phyloP scores from a whole-genome alignment of 1,140 invertebrate genomes.

The Microplitis demolitor region DNA sequence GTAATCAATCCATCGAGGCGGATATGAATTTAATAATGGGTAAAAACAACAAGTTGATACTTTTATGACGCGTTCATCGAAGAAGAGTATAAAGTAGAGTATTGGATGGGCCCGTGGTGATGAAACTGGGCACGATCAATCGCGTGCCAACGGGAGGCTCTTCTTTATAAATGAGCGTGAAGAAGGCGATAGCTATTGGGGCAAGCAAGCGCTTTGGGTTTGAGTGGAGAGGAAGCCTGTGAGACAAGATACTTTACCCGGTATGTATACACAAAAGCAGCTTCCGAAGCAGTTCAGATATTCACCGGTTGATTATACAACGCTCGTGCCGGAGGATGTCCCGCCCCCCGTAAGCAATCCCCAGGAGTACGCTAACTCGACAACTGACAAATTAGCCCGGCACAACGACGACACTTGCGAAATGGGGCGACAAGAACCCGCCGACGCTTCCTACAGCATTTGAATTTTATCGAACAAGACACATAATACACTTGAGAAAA shows the following conservation, averaged over 20 bases:
- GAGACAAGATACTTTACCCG: constrained; percentile 30
- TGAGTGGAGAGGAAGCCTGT: neutral
- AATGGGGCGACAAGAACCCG: constrained; percentile 59
- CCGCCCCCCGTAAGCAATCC: constrained; percentile 45
- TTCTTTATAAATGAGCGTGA: constrained; percentile 60
- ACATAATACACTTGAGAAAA: constrained; percentile 7
- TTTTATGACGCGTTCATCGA: neutral
- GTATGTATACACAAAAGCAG: constrained; percentile 33
- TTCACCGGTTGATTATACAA: constrained; percentile 61
- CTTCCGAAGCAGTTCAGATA: constrained; percentile 56
- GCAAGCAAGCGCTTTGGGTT: neutral
- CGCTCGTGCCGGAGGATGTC: constrained; percentile 39
- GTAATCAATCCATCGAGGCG: neutral
- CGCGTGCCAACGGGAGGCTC: constrained; percentile 43
- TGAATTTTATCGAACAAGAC: constrained; percentile 40
- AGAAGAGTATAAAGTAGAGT: neutral
- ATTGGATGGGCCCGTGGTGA: neutral
- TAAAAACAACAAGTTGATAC: neutral
- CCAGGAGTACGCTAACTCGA: constrained; percentile 60
- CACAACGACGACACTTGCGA: constrained; percentile 62
- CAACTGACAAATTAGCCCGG: constrained; percentile 64
- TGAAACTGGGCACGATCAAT: constrained; percentile 46
- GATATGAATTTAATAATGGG: too few species aligned
- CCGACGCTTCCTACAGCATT: constrained; percentile 20
- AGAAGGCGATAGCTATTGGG: neutral